Percentiles rank a stretch among this genome's conserved stretches.
Evolutionary conservation across 2,888 invertebrate genomes (phyloP).

Genomic region (Cryptophagus acutangulus): DNA sequence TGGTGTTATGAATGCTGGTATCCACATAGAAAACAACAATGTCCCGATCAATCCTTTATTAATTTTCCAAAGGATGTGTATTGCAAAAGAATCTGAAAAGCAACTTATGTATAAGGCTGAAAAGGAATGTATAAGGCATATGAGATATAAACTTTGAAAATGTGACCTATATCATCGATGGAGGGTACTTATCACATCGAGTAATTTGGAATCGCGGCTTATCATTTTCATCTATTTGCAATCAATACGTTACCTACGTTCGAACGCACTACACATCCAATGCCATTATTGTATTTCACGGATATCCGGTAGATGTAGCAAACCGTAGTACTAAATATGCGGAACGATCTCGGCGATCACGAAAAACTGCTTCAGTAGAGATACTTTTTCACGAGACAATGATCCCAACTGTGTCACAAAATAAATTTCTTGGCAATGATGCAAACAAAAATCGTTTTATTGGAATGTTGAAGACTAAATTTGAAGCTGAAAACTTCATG

Average conservation of each 20-base stretch:
- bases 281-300: constrained; percentile 8
- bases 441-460: neutral
- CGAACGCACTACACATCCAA: neutral
- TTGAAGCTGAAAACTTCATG: neutral
- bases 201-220: too few species aligned
- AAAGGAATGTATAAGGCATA: too few species aligned
- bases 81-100: too few species aligned
- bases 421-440: neutral
- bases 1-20: too few species aligned
- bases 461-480: neutral
- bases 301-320: constrained; percentile 3
- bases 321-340: neutral
- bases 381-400: neutral
- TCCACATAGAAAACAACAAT: too few species aligned
- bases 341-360: neutral
- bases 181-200: too few species aligned
- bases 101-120: too few species aligned
- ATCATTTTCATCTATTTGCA: neutral
- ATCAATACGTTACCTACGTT: constrained; percentile 5
- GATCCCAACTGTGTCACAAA: neutral
- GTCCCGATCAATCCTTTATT: too few species aligned
- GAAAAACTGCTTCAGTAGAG: neutral
- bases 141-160: too few species aligned
- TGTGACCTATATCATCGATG: too few species aligned
- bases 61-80: too few species aligned